Base-by-base conservation (phyloP, 2,113 vertebrate species). In the Scatophagus argus region DNA sequence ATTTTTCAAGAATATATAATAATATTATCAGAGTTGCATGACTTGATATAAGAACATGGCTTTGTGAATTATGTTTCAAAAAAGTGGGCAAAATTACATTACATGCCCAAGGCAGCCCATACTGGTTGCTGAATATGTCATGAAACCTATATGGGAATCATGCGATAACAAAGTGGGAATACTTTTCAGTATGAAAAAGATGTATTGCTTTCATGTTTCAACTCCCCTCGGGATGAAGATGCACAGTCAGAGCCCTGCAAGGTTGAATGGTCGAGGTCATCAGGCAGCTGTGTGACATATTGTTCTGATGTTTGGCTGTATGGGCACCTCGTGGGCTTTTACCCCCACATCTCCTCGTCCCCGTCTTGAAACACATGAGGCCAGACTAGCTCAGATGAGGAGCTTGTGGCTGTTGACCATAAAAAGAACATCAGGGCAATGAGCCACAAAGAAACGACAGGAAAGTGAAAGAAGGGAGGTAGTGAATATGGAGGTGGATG, bases 361-460 rank as follows among this genome's bases (percentile, higher is more conserved):
- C 74, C 67, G n/a, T 86, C 84, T 71, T 47, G 76, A 73, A 91
- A 88, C 88, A 91, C 88, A 90, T 77, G 86, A 90, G 85, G 84
- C 88, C 87, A 82, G 73, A 79, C 81, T 38, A 82, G 83, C 83
- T 87, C 96, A 95, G 95, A 97, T 96, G 96, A 97, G 95, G 95
- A 95, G 95, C 97, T 97, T 90, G 94, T 96, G 96, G 96, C 96
- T 96, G 96, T 96, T 97, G 97, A 97, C 97, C 98, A 97, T 97
- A 96, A 98, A 98, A 98, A 96, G 95, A 97, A 97, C 97, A 99
- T 99, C 97, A 99, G 95, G 95, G 96, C 97, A 99, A 98, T 99
- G 98, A 98, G 96, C 95, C 97, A 96, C 85, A 82, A 65, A 91
- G 76, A 77, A 62, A 68, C 41, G 61, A 43, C 41, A 52, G 65